Percentiles rank a stretch among this genome's conserved stretches.
Evolutionary conservation across 2,797 vertebrate species (phyloP).

Genomic region (Galagoides demidoff): DNA sequence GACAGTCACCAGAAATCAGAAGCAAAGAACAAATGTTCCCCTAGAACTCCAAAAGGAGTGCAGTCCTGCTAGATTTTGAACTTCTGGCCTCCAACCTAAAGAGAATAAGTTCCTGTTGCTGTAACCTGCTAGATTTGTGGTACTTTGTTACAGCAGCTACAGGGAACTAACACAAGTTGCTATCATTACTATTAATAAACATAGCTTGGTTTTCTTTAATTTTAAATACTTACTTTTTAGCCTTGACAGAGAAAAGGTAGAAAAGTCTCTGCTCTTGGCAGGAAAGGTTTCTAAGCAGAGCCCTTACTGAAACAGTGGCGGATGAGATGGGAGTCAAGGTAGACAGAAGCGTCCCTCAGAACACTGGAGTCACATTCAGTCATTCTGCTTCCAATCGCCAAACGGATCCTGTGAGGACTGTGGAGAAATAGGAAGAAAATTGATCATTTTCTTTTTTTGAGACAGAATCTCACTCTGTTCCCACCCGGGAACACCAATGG

Average conservation of each 20-base stretch:
- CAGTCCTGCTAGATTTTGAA: not conserved
- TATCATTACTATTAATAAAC: constrained; percentile 6
- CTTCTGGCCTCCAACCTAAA: not conserved
- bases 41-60: not conserved
- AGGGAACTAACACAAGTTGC: not conserved
- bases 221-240: constrained; percentile 1
- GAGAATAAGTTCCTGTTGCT: not conserved
- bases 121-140: not conserved
- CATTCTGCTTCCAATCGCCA: constrained; percentile 28
- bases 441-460: not conserved
- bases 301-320: not conserved
- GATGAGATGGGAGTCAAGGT: not conserved
- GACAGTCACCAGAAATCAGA: not conserved
- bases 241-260: not conserved
- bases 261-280: not conserved
- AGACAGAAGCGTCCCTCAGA: constrained; percentile 18
- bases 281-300: constrained; percentile 22
- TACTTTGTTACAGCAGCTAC: not conserved
- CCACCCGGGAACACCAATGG: no score
- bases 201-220: not conserved
- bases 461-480: no score
- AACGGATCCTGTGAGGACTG: not conserved
- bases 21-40: not conserved
- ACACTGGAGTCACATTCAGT: constrained; percentile 1
- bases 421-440: not conserved